phyloP scores from a whole-genome alignment of 2,888 invertebrate species.

The Cryptus armator region DNA sequence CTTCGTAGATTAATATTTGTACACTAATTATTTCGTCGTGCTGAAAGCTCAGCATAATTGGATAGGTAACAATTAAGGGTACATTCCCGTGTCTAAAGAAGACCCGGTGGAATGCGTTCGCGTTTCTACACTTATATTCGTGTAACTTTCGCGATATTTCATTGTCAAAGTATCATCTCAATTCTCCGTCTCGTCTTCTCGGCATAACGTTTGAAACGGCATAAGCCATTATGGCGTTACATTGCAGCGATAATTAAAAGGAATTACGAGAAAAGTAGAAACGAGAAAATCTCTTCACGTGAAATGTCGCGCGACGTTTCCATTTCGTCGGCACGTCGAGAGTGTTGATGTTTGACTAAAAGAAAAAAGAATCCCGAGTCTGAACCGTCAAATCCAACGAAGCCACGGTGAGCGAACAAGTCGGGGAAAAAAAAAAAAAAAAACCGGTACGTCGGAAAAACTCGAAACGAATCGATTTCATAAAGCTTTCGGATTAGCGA shows the following conservation, averaged over 20 bases:
- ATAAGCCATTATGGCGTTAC: neutral
- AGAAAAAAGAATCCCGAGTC: neutral
- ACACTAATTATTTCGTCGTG: slow-evolving; percentile 23
- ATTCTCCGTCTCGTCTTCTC: too few relatives aligned
- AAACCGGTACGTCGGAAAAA: slow-evolving; percentile 3
- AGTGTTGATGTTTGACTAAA: neutral
- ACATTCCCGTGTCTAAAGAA: neutral
- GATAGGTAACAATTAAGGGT: slow-evolving; percentile 22
- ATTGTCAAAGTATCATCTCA: neutral
- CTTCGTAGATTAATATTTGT: slow-evolving; percentile 30
- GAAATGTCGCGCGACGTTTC: neutral
- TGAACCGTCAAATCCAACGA: slow-evolving; percentile 9
- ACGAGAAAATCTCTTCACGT: neutral
- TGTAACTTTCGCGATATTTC: slow-evolving; percentile 6
- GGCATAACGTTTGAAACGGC: neutral
- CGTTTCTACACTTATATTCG: slow-evolving; percentile 9
- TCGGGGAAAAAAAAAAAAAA: neutral
- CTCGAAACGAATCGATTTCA: neutral
- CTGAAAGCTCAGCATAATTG: slow-evolving; percentile 10
- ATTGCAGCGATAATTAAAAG: neutral
- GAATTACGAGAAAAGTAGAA: neutral
- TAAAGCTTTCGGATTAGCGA: slow-evolving; percentile 8
- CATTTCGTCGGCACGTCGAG: neutral
- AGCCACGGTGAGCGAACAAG: neutral
- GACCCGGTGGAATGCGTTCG: neutral